Conservation (phyloP, 2,888 invertebrate genomes). For the Cephalotes varians region DNA sequence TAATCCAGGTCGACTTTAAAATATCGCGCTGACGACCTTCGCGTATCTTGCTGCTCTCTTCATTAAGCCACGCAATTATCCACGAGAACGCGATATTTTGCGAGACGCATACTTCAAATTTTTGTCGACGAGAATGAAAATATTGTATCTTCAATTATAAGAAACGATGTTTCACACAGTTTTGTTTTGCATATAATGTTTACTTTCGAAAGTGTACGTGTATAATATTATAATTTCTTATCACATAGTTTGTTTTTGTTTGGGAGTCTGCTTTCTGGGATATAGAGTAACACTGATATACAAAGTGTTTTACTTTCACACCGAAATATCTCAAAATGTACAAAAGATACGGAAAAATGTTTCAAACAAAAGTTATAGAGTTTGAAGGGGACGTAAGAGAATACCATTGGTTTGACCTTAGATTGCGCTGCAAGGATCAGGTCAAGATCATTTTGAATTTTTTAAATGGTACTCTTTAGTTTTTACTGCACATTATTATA, state of each 20-base stretch:
- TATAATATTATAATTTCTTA: not conserved
- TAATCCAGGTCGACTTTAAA: slow-evolving; percentile 45
- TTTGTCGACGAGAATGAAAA: not conserved
- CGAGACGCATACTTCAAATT: not conserved
- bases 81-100: slow-evolving; percentile 19
- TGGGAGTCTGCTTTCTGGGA: not conserved
- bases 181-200: not conserved
- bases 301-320: no score
- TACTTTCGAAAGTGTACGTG: not conserved
- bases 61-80: slow-evolving; percentile 18
- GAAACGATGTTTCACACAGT: not conserved
- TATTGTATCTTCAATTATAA: not conserved
- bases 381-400: no score
- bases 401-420: no score
- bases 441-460: no score
- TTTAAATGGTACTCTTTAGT: no score
- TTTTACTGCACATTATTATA: no score
- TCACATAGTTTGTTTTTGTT: not conserved
- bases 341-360: no score
- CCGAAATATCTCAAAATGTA: no score
- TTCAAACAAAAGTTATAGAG: no score
- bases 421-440: no score
- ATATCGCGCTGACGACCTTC: slow-evolving; percentile 19
- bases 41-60: not conserved
- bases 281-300: no score